These are phyloP conservation scores for Spicauda simplicius DNA, from an alignment of 2,888 invertebrate species.

Conservation along the genomic window DNA sequence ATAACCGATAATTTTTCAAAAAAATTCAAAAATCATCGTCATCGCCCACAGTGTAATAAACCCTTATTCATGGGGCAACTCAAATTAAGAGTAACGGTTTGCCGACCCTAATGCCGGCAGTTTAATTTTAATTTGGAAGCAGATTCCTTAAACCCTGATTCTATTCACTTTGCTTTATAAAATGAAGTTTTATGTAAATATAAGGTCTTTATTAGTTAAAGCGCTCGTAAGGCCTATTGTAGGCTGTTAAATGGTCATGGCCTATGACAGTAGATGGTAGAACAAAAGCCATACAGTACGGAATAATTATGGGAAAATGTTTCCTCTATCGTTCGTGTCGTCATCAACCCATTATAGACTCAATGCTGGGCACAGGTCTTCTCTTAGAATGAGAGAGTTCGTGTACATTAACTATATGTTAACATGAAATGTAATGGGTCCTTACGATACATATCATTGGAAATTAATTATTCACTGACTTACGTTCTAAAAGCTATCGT, in stretches of 20 bases:
- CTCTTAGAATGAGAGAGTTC: too few species aligned
- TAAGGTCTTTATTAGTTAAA: conserved; percentile 1
- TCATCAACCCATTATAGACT: too few species aligned
- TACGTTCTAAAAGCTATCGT: too few species aligned
- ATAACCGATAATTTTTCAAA: too few species aligned
- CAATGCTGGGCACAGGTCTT: too few species aligned
- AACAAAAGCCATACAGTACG: too few species aligned
- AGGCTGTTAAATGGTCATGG: neutral
- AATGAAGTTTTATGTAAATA: conserved; percentile 18
- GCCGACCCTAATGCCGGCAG: conserved; percentile 66
- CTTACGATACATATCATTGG: too few species aligned
- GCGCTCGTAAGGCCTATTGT: neutral
- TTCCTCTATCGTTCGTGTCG: too few species aligned
- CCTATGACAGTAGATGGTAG: neutral
- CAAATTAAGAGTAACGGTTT: conserved; percentile 81
- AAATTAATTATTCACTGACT: too few species aligned
- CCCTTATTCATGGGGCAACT: conserved; percentile 56
- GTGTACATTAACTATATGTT: too few species aligned
- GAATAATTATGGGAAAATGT: too few species aligned
- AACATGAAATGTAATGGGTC: too few species aligned
- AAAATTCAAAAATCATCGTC: neutral
- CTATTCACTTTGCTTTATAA: conserved; percentile 40
- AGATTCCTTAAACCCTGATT: conserved; percentile 62
- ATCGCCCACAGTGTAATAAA: neutral
- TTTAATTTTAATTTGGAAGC: conserved; percentile 79